Evolutionary conservation across 2,113 vertebrate species (phyloP).

Genomic region (Larimichthys polyactis): DNA sequence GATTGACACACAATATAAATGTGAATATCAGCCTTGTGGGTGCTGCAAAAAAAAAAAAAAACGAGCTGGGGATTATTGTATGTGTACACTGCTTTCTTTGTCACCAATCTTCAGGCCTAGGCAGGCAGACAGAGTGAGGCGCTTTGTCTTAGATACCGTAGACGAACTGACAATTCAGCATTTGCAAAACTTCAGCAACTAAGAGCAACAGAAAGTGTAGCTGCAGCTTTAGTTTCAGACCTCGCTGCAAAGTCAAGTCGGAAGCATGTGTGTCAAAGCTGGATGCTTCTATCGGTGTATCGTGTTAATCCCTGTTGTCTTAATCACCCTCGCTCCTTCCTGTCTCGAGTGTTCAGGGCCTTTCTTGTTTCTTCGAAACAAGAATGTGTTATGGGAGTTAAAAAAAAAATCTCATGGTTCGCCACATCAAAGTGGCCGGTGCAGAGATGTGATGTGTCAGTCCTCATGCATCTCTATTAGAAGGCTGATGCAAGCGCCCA

Average conservation of each 20-base stretch:
- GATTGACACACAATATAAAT: conserved; percentile 9
- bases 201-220: not conserved
- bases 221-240: not conserved
- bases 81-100: not conserved
- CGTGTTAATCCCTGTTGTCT: not conserved
- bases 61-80: not conserved
- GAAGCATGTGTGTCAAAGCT: conserved; percentile 2
- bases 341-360: not conserved
- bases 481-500: conserved; percentile 4
- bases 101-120: not conserved
- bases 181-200: not conserved
- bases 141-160: not conserved
- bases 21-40: conserved; percentile 12
- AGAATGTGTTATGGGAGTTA: not conserved
- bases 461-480: not conserved
- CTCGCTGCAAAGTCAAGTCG: not conserved
- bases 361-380: conserved; percentile 6
- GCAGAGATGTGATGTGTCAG: conserved; percentile 4
- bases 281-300: not conserved
- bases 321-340: not conserved
- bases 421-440: conserved; percentile 22
- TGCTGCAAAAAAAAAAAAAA: not conserved
- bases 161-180: not conserved
- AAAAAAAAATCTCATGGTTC: conserved; percentile 6
- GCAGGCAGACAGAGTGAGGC: not conserved